These are phyloP conservation scores for Campylorhamphus procurvoides DNA, from an alignment of 2,113 vertebrate genomes.

Conservation along the genomic window DNA sequence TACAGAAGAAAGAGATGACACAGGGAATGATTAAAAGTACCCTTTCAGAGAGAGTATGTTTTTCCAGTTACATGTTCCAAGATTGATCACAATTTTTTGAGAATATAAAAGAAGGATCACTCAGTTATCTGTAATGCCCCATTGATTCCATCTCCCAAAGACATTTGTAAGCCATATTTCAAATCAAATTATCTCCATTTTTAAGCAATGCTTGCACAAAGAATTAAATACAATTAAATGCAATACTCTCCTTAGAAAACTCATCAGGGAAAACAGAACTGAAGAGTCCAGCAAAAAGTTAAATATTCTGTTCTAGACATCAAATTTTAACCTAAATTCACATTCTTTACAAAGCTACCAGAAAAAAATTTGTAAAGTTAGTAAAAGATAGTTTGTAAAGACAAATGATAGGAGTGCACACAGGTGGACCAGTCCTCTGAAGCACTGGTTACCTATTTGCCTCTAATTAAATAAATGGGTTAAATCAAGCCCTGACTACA, in stretches of 20 bases:
- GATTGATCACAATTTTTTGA: neutral
- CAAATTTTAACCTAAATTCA: neutral
- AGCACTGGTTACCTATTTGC: neutral
- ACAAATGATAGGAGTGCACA: neutral
- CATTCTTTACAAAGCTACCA: neutral
- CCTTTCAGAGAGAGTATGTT: neutral
- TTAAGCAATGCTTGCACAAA: conserved; percentile 13
- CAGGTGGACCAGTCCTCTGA: neutral
- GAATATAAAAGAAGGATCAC: neutral
- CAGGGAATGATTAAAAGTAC: neutral
- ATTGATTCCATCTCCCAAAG: neutral
- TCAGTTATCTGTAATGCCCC: neutral
- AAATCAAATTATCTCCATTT: neutral
- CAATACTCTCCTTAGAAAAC: neutral
- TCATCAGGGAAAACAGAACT: neutral
- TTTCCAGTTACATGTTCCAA: neutral
- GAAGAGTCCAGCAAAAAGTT: neutral
- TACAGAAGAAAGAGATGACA: neutral
- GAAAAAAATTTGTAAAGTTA: neutral
- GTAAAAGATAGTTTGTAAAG: neutral
- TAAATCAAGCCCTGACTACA: neutral
- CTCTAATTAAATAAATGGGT: neutral
- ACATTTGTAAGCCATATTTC: neutral
- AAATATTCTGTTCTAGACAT: neutral
- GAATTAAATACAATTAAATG: neutral